Evolutionary conservation across 2,888 invertebrate species (phyloP), one percentile per base, ranked within the genome.

Genomic region (Catonia carolina): DNA sequence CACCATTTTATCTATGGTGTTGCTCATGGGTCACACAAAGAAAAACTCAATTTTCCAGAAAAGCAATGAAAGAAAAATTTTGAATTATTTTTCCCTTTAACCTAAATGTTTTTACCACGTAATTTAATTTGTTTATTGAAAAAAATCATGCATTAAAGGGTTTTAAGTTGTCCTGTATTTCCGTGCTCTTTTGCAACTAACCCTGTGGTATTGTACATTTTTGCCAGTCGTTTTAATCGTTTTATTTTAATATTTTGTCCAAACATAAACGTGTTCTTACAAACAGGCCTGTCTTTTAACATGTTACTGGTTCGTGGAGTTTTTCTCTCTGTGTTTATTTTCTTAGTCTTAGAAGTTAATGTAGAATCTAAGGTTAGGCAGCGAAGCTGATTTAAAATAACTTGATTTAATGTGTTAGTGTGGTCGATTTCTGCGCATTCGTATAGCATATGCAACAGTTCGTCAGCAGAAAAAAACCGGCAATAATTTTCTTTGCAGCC

Each of bases 181-280:
- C 54, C 54, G 49, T 55, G 55, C 10, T n/a, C 6, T 15, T 35
- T 47, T 7, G 23, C 7, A n/a, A 48, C 15, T 37, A 55, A 36
- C 10, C 45, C 53, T 17, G 14, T 49, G 14, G 20, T 22, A 22
- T 49, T 55, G 37, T 48, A 55, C 48, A 36, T 18, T 36, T 55
- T 55, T 2, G 27, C 37, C 2, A 48, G 27, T 5, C 49, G 23
- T 50, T 55, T 55, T 10, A 55, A 27, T 18, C 55, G 14, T 15
- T 55, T 55, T 14, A 50, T 50, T 50, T 55, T 55, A 8, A 55
- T 50, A n/a, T 55, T 4, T 18, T 39, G 23, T 2, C 15, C 37
- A 39, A 55, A 50, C 55, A 55, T 55, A 14, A 31, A 55, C 1
- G 41, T 50, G 1, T 55, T 17, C 17, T 31, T 20, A 39, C 49